These are phyloP conservation scores for Abrostola tripartita DNA, from an alignment of 2,888 invertebrate genomes.

Conservation along the genomic window DNA sequence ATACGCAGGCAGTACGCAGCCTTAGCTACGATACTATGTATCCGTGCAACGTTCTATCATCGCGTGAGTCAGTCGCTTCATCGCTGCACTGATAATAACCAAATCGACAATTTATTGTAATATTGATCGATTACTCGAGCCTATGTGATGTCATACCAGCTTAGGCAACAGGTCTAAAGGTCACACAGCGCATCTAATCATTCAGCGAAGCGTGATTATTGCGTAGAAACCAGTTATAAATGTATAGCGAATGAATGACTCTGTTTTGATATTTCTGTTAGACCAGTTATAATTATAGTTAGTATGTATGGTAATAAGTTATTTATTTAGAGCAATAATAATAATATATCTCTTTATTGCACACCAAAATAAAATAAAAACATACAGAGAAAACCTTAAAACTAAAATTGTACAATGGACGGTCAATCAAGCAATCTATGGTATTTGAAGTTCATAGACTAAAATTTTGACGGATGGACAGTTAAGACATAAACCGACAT, in stretches of 20 bases:
- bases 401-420: no score
- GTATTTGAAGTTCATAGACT: no score
- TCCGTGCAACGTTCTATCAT: constrained; percentile 3
- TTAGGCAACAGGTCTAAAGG: constrained; percentile 65
- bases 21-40: no score
- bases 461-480: no score
- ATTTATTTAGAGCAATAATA: neutral
- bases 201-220: constrained; percentile 69
- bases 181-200: constrained; percentile 75
- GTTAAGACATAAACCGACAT: no score
- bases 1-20: no score
- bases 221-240: constrained; percentile 65
- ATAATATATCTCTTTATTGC: no score
- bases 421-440: no score
- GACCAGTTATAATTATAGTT: constrained; percentile 51
- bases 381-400: no score
- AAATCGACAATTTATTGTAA: constrained; percentile 48
- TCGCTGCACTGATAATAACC: constrained; percentile 1
- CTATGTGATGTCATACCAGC: constrained; percentile 54
- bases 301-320: neutral
- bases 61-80: neutral
- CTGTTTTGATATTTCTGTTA: constrained; percentile 49
- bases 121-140: constrained; percentile 59
- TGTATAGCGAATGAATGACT: constrained; percentile 49
- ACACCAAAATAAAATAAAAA: no score